Evolutionary conservation across 2,797 vertebrate genomes (phyloP), one percentile per base, ranked within the genome.

Genomic region (Scarus forsteni): DNA sequence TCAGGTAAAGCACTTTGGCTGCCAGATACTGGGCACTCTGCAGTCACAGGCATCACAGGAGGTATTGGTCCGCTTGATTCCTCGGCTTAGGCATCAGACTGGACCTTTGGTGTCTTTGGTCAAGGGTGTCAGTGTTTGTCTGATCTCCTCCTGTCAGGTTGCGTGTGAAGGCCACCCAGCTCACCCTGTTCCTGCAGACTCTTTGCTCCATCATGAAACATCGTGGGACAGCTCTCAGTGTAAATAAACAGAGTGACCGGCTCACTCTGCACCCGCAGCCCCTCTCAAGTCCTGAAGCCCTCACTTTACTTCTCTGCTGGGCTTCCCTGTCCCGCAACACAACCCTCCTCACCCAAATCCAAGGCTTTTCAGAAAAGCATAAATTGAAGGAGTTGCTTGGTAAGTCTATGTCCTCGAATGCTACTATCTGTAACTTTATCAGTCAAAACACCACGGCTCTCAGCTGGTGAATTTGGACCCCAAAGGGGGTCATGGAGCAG

Each of bases 231-330:
- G 90, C 94, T 42, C 15, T 94, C 10, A 56, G 35, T 35, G 85
- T 86, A 40, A 94, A 95, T 73, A 80, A 58, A 72, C 91, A 89
- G 52, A 83, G 93, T 34, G 83, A 87, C 48, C 81, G 94, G 48
- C 88, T 95, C 60, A 90, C 91, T 0, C 85, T 96, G 27, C 95
- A 87, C 0, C 89, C 94, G 7, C 81, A 90, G 0, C 54, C 90
- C 0, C 90, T 98, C 7, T 96, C 97, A 16, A 86, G 80, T 68
- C 78, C 66, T 6, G 94, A 97, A 1, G 77, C 88, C 4, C 94
- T 99, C 13, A 0, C 92, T 12, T 91, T 97, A 76, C 92, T 99
- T 57, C 92, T 93, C 10, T 94, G 93, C 80, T 99, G 97, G 97
- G 95, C 95, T 65, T 65, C 93, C 7, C 34, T 95, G 0, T 81